Percentiles rank a stretch among this genome's conserved stretches.
Conservation (phyloP, 1,140 invertebrate genomes). For the Trachymyrmex cornetzi region DNA sequence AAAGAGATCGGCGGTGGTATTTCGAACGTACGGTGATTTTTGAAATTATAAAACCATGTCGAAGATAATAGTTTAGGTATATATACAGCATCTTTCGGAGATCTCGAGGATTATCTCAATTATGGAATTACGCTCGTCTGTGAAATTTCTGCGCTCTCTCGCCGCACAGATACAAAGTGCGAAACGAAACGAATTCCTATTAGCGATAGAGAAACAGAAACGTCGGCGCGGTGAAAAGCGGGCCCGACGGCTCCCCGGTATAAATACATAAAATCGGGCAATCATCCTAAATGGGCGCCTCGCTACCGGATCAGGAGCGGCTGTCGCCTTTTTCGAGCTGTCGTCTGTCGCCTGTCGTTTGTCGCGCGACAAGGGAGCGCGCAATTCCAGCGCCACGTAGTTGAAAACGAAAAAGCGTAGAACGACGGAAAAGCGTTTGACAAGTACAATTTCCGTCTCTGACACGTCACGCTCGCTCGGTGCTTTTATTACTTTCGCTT, state of each 20-base stretch:
- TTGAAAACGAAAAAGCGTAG: slow-evolving; percentile 71
- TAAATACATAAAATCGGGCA: slow-evolving; percentile 84
- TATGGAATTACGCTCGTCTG: slow-evolving; percentile 8
- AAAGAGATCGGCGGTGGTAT: not conserved
- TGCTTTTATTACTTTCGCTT: slow-evolving; percentile 64
- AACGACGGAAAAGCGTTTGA: slow-evolving; percentile 71
- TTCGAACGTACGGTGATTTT: not conserved
- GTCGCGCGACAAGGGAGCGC: slow-evolving; percentile 71
- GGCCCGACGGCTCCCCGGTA: slow-evolving; percentile 61
- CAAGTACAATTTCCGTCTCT: slow-evolving; percentile 65
- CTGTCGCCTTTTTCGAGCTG: slow-evolving; percentile 78
- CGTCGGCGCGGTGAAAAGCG: slow-evolving; percentile 38
- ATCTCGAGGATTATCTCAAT: slow-evolving; percentile 30
- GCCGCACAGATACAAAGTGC: not conserved
- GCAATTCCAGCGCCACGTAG: slow-evolving; percentile 31
- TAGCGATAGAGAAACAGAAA: slow-evolving; percentile 50
- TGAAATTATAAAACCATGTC: not conserved
- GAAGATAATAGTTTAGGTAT: not conserved
- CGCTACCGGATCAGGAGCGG: slow-evolving; percentile 56
- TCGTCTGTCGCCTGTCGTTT: slow-evolving; percentile 83
- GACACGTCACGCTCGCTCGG: slow-evolving; percentile 40
- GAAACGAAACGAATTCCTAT: slow-evolving; percentile 64
- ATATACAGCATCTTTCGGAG: not conserved
- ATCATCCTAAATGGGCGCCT: slow-evolving; percentile 81
- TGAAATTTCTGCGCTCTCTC: not conserved